These are phyloP conservation scores for Lagria hirta DNA, from an alignment of 2,888 invertebrate genomes.

Conservation along the genomic window DNA sequence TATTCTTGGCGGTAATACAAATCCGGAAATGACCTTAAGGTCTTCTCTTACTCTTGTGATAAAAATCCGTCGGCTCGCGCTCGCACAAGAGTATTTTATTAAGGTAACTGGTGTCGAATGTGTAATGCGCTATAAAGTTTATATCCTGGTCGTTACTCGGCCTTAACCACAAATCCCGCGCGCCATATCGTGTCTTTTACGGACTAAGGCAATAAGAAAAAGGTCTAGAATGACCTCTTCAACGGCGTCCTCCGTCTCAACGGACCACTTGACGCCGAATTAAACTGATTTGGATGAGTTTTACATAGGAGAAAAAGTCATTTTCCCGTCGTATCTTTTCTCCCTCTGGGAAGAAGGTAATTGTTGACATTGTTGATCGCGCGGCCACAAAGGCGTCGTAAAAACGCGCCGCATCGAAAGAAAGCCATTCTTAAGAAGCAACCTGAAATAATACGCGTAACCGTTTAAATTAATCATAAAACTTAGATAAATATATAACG, in stretches of 20 bases:
- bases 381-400: conserved; percentile 37
- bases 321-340: conserved; percentile 11
- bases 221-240: conserved; percentile 51
- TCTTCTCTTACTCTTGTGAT: conserved; percentile 13
- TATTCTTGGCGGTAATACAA: no score
- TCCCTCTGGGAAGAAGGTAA: conserved; percentile 19
- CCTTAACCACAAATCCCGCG: conserved; percentile 53
- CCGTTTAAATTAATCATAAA: conserved; percentile 49
- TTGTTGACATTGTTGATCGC: conserved; percentile 38
- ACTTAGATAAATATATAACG: conserved; percentile 50
- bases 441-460: conserved; percentile 48
- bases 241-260: conserved; percentile 47
- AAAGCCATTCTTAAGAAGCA: conserved; percentile 43
- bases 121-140: conserved; percentile 55
- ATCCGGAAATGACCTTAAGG: no score
- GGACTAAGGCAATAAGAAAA: conserved; percentile 49
- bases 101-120: conserved; percentile 55
- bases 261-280: conserved; percentile 48
- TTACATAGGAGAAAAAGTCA: conserved; percentile 31
- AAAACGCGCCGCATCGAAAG: conserved; percentile 30
- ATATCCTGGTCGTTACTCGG: conserved; percentile 52
- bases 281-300: conserved; percentile 40
- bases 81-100: conserved; percentile 52
- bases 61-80: conserved; percentile 26
- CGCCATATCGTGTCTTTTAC: conserved; percentile 51